Evolutionary conservation across 2,797 vertebrate genomes (phyloP), one percentile per base, ranked within the genome.

Genomic region (Tokudaia muenninki): DNA sequence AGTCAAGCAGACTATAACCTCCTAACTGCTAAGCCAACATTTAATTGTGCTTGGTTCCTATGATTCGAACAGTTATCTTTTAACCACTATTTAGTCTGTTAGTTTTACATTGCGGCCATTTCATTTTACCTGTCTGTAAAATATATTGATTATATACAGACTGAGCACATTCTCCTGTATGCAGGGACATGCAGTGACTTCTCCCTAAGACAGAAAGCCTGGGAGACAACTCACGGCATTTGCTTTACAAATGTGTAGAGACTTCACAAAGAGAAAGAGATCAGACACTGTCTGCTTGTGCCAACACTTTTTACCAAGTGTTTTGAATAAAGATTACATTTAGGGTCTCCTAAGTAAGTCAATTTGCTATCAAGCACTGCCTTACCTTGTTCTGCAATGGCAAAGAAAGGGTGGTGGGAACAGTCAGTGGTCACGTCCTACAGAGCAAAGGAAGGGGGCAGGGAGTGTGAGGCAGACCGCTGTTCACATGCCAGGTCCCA

Each of bases 361-460:
- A 59, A 57, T 79, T 55, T 95, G 92, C 87, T 11, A 34, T 91
- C 19, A 63, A 88, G 90, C 88, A 92, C 92, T 93, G 93, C 14
- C n/a, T 93, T 50, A 65, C 83, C 55, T 75, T 22, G 59, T 90
- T 57, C 77, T 90, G 41, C 95, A 97, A 95, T 52, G 31, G 77
- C 89, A n/a, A 70, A 65, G 29, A 21, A 75, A 57, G 52, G 87
- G 75, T 79, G 78, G 8, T 57, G 70, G 37, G n/a, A 70, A 94
- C 0, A 91, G 34, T 50, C 41, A 81, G 44, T 0, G 59, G 59
- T n/a, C 19, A 41, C 77, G 84, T 78, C 21, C 74, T 81, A 57
- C 10, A 67, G 63, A 63, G 97, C 31, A 92, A 81, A 94, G 78
- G 87, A 91, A 37, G 67, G 88, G 86, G 93, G 91, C 75, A 87